Evolutionary conservation across 2,888 invertebrate genomes (phyloP).

Genomic region (Zaprionus obscuricornis): DNA sequence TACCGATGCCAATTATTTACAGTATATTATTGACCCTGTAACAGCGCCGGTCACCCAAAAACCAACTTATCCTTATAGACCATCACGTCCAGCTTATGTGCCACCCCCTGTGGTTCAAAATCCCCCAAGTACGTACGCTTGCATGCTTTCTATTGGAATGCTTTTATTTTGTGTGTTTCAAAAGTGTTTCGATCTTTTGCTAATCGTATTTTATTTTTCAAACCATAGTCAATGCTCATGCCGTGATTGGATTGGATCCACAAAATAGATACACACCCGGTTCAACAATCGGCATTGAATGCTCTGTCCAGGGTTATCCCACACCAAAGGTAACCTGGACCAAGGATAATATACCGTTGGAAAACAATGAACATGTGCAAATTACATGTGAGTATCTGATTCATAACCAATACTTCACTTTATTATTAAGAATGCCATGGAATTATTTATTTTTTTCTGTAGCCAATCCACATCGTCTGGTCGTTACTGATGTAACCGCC

Average conservation of each 20-base stretch:
- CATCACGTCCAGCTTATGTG: constrained; percentile 79
- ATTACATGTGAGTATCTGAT: constrained; percentile 86
- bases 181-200: neutral
- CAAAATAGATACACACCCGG: constrained; percentile 86
- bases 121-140: constrained; percentile 56
- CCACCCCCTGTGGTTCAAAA: constrained; percentile 60
- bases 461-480: constrained; percentile 88
- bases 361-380: constrained; percentile 85
- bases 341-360: constrained; percentile 88
- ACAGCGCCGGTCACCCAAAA: constrained; percentile 79
- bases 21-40: constrained; percentile 86
- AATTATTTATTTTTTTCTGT: constrained; percentile 6
- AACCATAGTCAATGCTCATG: constrained; percentile 84
- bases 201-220: neutral
- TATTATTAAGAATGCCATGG: neutral
- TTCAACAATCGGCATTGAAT: constrained; percentile 88
- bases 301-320: constrained; percentile 91
- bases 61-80: constrained; percentile 83
- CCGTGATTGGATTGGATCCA: constrained; percentile 85
- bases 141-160: constrained; percentile 33
- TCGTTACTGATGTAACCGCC: constrained; percentile 86
- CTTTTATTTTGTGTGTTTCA: constrained; percentile 5
- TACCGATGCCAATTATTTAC: constrained; percentile 85
- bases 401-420: neutral
- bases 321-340: constrained; percentile 91